A percentile compares a stretch with the other conserved stretches of the same genome.
Evolutionary conservation across 2,888 invertebrate species (phyloP).

Genomic region (Cancer borealis): DNA sequence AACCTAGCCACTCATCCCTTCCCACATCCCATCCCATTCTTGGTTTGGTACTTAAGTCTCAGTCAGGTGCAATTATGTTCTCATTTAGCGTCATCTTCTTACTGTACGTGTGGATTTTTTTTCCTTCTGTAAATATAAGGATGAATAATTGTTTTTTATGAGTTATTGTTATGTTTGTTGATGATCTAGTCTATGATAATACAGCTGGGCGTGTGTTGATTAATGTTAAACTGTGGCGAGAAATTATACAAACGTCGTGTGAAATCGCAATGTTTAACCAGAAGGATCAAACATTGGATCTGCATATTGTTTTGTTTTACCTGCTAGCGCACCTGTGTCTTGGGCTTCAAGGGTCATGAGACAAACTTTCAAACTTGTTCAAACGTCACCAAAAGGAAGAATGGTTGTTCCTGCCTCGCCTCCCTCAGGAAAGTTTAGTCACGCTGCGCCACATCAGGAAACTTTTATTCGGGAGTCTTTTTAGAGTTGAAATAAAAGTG

Average conservation of each 20-base stretch:
- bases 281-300: not conserved
- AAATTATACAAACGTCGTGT: not conserved
- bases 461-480: not conserved
- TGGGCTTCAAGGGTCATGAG: not conserved
- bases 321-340: not conserved
- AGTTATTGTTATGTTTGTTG: not conserved
- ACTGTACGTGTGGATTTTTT: not conserved
- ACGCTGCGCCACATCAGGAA: not conserved
- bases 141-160: too few relatives aligned
- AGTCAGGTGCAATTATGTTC: not conserved
- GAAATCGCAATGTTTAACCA: not conserved
- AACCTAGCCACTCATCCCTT: not conserved
- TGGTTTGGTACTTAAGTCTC: constrained; percentile 20
- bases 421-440: not conserved
- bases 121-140: not conserved
- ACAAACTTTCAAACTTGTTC: not conserved
- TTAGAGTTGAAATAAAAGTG: too few relatives aligned
- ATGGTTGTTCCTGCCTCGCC: not conserved
- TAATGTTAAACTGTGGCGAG: not conserved
- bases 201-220: not conserved
- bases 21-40: not conserved
- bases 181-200: not conserved
- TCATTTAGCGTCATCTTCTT: constrained; percentile 1
- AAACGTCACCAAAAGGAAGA: not conserved
- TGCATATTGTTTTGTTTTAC: not conserved